A percentile compares a stretch with the other conserved stretches of the same genome.
Evolutionary conservation across 1,140 invertebrate species (phyloP).

Genomic region (Pseudomyrmex flavicornis): DNA sequence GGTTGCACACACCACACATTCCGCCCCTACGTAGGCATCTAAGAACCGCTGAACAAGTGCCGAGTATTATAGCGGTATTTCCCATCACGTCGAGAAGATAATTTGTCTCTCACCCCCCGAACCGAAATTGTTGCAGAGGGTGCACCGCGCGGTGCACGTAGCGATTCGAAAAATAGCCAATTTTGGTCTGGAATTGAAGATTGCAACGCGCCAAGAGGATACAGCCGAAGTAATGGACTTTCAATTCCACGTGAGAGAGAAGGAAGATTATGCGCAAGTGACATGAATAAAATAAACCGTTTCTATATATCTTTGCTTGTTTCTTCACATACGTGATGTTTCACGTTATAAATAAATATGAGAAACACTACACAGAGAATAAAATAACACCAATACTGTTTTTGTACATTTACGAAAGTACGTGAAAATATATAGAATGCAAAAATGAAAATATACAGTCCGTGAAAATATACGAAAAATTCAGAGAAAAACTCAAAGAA

Average conservation of each 20-base stretch:
- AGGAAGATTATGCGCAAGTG: neutral
- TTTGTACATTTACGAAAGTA: too few relatives aligned
- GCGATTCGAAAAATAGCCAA: neutral
- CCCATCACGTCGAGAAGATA: neutral
- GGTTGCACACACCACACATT: neutral
- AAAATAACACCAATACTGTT: too few relatives aligned
- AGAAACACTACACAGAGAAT: too few relatives aligned
- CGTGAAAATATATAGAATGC: too few relatives aligned
- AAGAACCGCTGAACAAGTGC: constrained; percentile 24
- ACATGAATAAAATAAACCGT: neutral
- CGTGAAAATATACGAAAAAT: too few relatives aligned
- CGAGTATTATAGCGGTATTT: neutral
- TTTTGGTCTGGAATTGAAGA: neutral
- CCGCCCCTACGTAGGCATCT: neutral
- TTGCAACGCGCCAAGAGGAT: neutral
- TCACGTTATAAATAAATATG: too few relatives aligned
- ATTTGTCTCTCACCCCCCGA: constrained; percentile 1
- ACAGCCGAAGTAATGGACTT: neutral
- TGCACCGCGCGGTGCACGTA: neutral
- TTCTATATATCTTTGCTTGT: too few relatives aligned
- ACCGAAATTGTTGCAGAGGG: neutral
- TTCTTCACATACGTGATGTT: too few relatives aligned
- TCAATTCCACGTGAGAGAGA: neutral
- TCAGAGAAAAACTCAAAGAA: neutral
- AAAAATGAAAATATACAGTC: too few relatives aligned